A percentile compares a stretch with the other conserved stretches of the same genome.
phyloP scores from a whole-genome alignment of 1,140 invertebrate genomes.

The Drosophila elegans region DNA sequence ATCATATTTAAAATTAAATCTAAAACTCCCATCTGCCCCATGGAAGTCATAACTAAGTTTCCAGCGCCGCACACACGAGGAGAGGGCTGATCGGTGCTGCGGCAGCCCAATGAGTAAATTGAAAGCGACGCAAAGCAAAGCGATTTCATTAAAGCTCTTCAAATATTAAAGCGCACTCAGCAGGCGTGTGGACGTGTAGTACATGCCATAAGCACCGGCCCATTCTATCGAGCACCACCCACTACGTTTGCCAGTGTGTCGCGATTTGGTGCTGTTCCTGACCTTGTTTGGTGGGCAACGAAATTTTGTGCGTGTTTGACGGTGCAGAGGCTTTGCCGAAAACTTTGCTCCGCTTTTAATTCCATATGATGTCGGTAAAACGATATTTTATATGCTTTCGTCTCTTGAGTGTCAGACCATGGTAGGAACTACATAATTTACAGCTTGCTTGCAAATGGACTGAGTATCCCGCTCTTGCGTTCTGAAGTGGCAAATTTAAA shows the following conservation, averaged over 20 bases:
- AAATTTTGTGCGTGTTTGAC: conserved; percentile 25
- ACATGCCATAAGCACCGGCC: background rate
- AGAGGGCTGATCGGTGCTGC: background rate
- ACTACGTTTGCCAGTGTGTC: background rate
- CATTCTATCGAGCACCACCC: background rate
- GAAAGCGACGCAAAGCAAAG: conserved; percentile 69
- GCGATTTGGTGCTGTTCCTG: conserved; percentile 16
- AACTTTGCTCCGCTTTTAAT: conserved; percentile 46
- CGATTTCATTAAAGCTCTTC: conserved; percentile 78
- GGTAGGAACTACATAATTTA: conserved; percentile 79
- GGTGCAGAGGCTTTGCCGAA: conserved; percentile 42
- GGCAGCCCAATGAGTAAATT: conserved; percentile 52
- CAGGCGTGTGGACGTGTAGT: conserved; percentile 31
- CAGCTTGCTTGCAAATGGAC: conserved; percentile 73
- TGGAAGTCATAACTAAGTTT: conserved; percentile 23
- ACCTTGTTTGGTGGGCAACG: conserved; percentile 15
- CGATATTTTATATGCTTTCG: conserved; percentile 75
- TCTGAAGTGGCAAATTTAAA: conserved; percentile 66
- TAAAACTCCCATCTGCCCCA: conserved; percentile 1
- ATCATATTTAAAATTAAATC: conserved; percentile 11
- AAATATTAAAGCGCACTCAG: conserved; percentile 77
- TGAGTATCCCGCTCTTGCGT: conserved; percentile 36
- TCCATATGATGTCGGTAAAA: conserved; percentile 62
- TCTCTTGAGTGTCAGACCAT: conserved; percentile 78
- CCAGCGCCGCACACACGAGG: conserved; percentile 20